Base-by-base conservation (phyloP, 2,113 vertebrate genomes). In the Campylomormyrus numenius region DNA sequence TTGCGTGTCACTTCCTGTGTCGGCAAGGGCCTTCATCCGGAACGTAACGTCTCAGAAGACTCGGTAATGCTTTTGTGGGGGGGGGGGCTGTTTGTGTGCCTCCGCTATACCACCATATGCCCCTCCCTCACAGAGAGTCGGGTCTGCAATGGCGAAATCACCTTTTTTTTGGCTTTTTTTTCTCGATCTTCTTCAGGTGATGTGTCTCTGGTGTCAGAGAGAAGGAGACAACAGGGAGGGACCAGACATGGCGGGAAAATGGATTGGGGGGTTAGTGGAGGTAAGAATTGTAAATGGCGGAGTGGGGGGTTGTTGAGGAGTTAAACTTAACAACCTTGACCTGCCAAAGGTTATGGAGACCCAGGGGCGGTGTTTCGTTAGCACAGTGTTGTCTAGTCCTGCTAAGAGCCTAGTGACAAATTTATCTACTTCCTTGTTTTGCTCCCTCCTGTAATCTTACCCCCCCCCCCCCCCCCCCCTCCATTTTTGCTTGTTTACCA, bases 401-500 rank as follows among this genome's bases (percentile, higher is more conserved):
- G 50, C n/a, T 48, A 39, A 83, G 88, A 35, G 91, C 92, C 85
- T 93, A 92, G 86, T 95, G 95, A 95, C 96, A 96, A 97, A 97
- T 96, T 95, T 94, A 94, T 96, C 95, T 95, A 95, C 95, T 94
- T 94, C 95, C 94, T 91, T 93, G 92, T 95, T 96, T 95, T 93
- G 94, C 94, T 95, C 94, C 93, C 93, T 93, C 52, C 49, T 45
- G 42, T 85, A 91, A 89, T 88, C 89, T 87, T 91, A 93, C 90
- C 91, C 92, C 21, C 35, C 74, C 35, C 35, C 35, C 35, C 35
- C 35, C 35, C 35, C 39, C 89, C 88, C 89, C 94, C 89, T 92
- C 92, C 92, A 95, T 95, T 93, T 94, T 94, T 94, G 92, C 95
- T 96, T 97, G 97, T 98, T 98, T 98, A 98, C 97, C 96, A 97